Base-by-base conservation (phyloP, 2,888 invertebrate species). In the Cremastinae sp. region DNA sequence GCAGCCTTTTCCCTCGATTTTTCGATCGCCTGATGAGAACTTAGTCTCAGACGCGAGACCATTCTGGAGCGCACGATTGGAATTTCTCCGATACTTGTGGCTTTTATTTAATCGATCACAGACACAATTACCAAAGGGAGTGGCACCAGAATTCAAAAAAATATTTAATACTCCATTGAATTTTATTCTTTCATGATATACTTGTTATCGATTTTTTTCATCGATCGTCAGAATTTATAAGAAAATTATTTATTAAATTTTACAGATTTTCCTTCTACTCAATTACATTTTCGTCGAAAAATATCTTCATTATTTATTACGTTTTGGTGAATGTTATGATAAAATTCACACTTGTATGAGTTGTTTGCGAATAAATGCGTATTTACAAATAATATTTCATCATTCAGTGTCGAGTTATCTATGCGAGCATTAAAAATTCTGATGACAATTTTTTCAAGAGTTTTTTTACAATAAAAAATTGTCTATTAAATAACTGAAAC, bases 41-140 rank as follows among this genome's bases (percentile, higher is more conserved):
- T 69, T 51, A 70, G 69, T 62, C 49, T 64, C 38, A 58, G 58
- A 64, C 49, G 47, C 51, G 64, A 51, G 53, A 62, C 56, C 22
- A 43, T 56, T 20, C 38, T 45, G 16, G 45, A 53, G 51, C n/a
- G 20, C 38, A 58, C 54, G 18, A 18, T 70, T 54, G 58, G 43
- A 38, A 12, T 12, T 56, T 22, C 45, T 10, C 2, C 9, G 20
- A 47, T 54, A 56, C 18, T 12, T 34, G n/a, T n/a, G 34, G 12
- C 36, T 70, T 64, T 51, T 16, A 16, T 58, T 36, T 51, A 16
- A 58, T 58, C 51, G 22, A 64, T 45, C 38, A 53, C 3, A 53
- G 41, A 34, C 22, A 34, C 36, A 9, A 54, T 9, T 58, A 4
- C 16, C 5, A 47, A 34, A n/a, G n/a, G 16, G 12, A 47, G 34